These are phyloP conservation scores for Graptemys geographica DNA, from an alignment of 2,797 vertebrate genomes.

Conservation along the genomic window DNA sequence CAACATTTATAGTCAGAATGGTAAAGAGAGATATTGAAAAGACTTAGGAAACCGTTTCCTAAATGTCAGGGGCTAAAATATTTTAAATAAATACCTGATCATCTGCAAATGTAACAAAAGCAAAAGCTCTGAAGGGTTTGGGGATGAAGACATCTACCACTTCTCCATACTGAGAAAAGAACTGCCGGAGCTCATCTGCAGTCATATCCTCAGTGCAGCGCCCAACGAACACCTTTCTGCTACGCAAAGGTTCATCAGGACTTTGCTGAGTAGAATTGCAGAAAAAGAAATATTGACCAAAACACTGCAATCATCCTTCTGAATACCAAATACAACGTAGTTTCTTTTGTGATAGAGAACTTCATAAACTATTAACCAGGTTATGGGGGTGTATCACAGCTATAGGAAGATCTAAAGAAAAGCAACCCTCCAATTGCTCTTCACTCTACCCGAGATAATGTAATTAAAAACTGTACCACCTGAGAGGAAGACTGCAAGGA, in stretches of 20 bases:
- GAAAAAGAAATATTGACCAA: background rate
- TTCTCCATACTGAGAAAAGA: constrained; percentile 98
- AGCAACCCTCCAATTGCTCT: background rate
- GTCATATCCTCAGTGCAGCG: constrained; percentile 99
- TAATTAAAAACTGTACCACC: background rate
- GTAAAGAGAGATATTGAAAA: background rate
- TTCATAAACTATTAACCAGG: background rate
- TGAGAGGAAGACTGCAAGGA: background rate
- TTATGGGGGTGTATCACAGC: background rate
- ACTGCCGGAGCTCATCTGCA: constrained; percentile 93
- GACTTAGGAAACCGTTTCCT: background rate
- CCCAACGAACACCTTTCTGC: constrained; percentile 98
- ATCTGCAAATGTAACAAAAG: constrained; percentile 98
- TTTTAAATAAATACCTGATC: constrained; percentile 89
- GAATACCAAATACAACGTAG: background rate
- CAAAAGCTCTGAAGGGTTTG: constrained; percentile 97
- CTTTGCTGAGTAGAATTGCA: constrained; percentile 81
- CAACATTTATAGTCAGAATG: background rate
- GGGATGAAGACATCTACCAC: constrained; percentile 99
- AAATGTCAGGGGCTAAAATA: background rate
- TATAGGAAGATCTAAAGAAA: accelerated
- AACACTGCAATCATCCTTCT: background rate
- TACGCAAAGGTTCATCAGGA: constrained; percentile 94
- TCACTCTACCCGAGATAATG: background rate
- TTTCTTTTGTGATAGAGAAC: background rate